These are phyloP conservation scores for Microcebus jonahi DNA, from an alignment of 2,113 vertebrate genomes.

Conservation along the genomic window DNA sequence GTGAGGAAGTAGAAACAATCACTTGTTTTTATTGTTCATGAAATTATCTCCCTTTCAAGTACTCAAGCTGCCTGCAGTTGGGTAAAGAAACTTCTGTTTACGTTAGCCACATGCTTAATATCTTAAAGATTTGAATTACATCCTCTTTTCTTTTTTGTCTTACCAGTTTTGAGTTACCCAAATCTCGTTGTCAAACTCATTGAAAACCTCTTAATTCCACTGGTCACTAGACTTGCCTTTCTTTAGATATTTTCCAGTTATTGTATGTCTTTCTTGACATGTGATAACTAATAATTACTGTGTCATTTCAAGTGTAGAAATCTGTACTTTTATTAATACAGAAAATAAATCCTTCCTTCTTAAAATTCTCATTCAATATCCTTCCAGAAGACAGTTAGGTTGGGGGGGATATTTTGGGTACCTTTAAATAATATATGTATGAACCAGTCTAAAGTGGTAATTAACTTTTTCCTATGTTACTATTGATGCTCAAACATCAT, in stretches of 20 bases:
- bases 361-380: neutral
- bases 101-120: neutral
- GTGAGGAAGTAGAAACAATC: neutral
- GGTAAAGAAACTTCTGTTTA: neutral
- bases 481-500: neutral
- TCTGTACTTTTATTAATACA: neutral
- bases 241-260: neutral
- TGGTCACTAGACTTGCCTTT: neutral
- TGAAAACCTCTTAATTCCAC: neutral
- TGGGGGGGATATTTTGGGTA: neutral
- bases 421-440: neutral
- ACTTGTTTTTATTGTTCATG: constrained; percentile 13
- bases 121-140: neutral
- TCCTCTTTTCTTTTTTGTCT: neutral
- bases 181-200: constrained; percentile 10
- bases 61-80: neutral
- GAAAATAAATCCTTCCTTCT: neutral
- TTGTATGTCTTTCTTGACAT: neutral
- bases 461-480: neutral
- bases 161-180: neutral
- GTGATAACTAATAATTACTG: neutral
- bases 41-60: neutral
- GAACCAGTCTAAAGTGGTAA: neutral
- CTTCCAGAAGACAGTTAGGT: neutral
- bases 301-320: neutral